These are phyloP conservation scores for Pteropus rufus DNA, from an alignment of 2,797 vertebrate genomes.

Conservation along the genomic window DNA sequence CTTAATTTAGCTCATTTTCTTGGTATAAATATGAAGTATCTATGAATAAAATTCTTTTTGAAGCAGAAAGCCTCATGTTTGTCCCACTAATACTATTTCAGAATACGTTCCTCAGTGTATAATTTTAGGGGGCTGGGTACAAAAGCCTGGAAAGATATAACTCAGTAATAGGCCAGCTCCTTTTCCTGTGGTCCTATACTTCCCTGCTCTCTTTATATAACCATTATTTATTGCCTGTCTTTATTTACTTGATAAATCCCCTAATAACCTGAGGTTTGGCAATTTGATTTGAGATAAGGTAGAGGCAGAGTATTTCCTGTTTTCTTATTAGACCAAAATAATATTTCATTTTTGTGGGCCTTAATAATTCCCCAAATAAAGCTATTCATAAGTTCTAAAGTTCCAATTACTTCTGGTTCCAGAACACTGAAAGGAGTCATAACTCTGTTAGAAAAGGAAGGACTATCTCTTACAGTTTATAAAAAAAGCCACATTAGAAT, in stretches of 20 bases:
- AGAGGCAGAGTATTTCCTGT: background rate
- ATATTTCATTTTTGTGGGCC: background rate
- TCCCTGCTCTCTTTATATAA: background rate
- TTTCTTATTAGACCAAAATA: constrained; percentile 23
- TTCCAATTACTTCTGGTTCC: background rate
- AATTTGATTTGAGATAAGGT: background rate
- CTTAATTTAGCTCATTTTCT: background rate
- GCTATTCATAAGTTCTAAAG: background rate
- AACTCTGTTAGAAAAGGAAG: background rate
- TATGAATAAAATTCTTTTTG: background rate
- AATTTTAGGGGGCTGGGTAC: background rate
- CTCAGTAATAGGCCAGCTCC: background rate
- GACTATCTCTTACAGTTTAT: background rate
- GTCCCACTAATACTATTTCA: background rate
- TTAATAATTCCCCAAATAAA: constrained; percentile 15
- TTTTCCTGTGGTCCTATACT: background rate
- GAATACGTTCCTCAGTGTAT: background rate
- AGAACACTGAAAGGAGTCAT: background rate
- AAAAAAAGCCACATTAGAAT: background rate
- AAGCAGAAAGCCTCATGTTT: background rate
- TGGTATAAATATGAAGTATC: background rate
- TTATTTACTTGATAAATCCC: background rate
- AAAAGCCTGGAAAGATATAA: background rate
- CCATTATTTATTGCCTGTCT: background rate
- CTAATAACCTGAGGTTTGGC: background rate